Base-by-base conservation (phyloP, 1,140 invertebrate genomes). In the Tetramorium parvispinum region DNA sequence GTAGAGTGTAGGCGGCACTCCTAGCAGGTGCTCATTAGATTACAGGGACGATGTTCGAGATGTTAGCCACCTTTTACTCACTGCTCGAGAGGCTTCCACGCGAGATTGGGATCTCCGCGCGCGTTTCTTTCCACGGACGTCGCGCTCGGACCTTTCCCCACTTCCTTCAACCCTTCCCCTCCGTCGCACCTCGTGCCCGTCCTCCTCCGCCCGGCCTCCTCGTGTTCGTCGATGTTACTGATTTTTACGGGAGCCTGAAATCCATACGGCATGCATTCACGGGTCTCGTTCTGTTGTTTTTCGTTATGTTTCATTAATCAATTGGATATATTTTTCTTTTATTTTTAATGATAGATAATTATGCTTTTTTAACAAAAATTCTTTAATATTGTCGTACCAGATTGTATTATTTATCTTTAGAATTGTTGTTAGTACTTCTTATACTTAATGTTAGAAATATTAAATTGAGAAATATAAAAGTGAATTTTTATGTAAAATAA, bases 31-130 rank as follows among this genome's bases (percentile, higher is more conserved):
- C 93, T 94, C 93, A 94, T 94, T 93, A 94, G 93, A 94, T 93
- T 94, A 94, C 93, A 93, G 93, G 87, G 93, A 94, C 93, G 92
- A 93, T 94, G 93, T 93, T 93, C 93, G 92, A 92, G 91, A 92
- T 93, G 93, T 94, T 94, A 93, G 93, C 93, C 93, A 94, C 93
- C 93, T 94, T 94, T 94, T 94, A 94, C 93, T 94, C 93, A 93
- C 92, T 93, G 91, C 92, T 93, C 91, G 88, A 93, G 93, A 94
- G 93, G 92, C 93, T 89, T 94, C 93, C 91, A 90, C 89, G 89
- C 88, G 89, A 93, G 93, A 94, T 94, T 94, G 92, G 92, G 92
- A 93, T 94, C 93, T 93, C 68, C 76, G 32, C 46, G 89, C 32
- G 89, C 32, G 89, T 86, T 91, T 91, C 87, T 88, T 85, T 91